Percentiles rank a stretch among this genome's conserved stretches.
Evolutionary conservation across 2,113 vertebrate species (phyloP).

Genomic region (Thinocorus orbignyianus): DNA sequence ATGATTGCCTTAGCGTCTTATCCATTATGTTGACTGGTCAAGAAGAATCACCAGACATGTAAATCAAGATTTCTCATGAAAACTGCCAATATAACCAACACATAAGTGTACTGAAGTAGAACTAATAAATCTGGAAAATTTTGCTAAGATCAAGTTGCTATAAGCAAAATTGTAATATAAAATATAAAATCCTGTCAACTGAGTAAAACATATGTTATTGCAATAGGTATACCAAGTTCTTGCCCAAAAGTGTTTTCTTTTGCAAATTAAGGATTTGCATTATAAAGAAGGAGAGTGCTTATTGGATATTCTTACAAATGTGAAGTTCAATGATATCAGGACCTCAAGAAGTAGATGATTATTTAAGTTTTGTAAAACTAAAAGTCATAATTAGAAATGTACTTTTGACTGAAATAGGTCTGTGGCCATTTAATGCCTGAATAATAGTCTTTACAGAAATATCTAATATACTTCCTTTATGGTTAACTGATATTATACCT

Average conservation of each 20-base stretch:
- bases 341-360: neutral
- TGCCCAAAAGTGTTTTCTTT: neutral
- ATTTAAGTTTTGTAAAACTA: neutral
- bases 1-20: neutral
- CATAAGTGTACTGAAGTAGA: neutral
- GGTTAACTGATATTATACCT: neutral
- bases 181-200: neutral
- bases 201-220: neutral
- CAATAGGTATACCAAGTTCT: neutral
- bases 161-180: neutral
- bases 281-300: neutral
- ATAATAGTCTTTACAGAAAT: neutral
- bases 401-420: neutral
- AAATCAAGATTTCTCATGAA: neutral
- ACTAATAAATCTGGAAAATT: neutral
- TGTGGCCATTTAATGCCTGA: neutral
- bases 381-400: neutral
- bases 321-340: neutral
- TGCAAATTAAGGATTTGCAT: neutral
- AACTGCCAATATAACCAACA: neutral
- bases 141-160: neutral
- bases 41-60: neutral
- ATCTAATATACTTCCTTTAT: neutral
- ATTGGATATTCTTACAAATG: neutral
- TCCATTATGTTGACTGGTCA: neutral